Evolutionary conservation across 2,113 vertebrate species (phyloP).

Genomic region (Cisticola juncidis): DNA sequence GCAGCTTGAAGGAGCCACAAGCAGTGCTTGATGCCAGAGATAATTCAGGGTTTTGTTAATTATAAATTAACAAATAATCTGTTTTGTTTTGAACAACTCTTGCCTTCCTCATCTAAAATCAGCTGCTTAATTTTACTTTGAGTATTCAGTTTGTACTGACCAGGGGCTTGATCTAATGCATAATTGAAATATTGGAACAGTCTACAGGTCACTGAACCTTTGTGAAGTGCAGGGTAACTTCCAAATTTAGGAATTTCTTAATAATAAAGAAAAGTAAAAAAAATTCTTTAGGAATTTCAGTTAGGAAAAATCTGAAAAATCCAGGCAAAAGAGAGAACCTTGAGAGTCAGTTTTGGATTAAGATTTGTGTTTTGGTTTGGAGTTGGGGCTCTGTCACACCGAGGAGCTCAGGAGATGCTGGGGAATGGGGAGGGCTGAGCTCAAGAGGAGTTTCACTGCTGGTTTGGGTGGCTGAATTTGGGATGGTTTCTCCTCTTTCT

Average conservation of each 20-base stretch:
- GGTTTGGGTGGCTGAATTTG: neutral
- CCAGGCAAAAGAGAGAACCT: neutral
- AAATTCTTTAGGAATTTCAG: too few species aligned
- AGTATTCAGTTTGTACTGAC: neutral
- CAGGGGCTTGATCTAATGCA: neutral
- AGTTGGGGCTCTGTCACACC: neutral
- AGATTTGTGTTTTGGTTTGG: neutral
- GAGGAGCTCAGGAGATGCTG: fast-evolving
- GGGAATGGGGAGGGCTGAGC: neutral
- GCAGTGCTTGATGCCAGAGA: neutral
- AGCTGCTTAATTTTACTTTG: neutral
- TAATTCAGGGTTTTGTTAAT: neutral
- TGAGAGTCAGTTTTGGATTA: neutral
- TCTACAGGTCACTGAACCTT: neutral
- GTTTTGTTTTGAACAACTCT: neutral
- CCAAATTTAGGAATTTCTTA: too few species aligned
- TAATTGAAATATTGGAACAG: neutral
- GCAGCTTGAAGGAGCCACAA: neutral
- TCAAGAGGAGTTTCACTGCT: neutral
- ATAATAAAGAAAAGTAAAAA: too few species aligned
- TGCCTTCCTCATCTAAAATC: neutral
- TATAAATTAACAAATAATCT: neutral
- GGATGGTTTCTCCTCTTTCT: neutral
- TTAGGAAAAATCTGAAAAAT: neutral
- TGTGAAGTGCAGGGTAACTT: neutral